Base-by-base conservation (phyloP, 2,113 vertebrate genomes). In the Semicossyphus pulcher region DNA sequence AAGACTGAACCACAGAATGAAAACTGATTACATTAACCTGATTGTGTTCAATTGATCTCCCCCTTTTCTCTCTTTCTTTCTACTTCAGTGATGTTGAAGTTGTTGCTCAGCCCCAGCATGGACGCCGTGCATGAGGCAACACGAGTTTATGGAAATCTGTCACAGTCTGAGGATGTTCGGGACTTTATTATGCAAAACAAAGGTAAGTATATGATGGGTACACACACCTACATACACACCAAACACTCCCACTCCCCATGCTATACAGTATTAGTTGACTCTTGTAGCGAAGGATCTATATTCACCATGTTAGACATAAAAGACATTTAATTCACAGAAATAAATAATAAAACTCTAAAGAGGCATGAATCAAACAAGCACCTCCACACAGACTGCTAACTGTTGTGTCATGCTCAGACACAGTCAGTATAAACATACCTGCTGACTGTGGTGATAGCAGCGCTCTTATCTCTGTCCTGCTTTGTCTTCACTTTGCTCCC, bases 121-220 rank as follows among this genome's bases (percentile, higher is more conserved):
- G 85, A 80, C 5, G 72, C 85, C 39, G 67, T 86, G 72, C 85
- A 89, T 0, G 91, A 92, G 59, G 91, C 90, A 70, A 67, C 69
- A 1, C 85, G 89, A 2, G 90, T 90, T 0, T 91, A 86, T 42
- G 91, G 91, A 64, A 92, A 92, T 78, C 16, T 92, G 69, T 81
- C 91, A 0, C 85, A 76, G 56, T 82, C 76, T 8, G 62, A 79
- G 61, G 82, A 84, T 16, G 87, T 89, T 47, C 76, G 89, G 29
- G 83, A 88, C 69, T 89, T 88, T 16, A 81, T 90, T 10, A 83
- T 90, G 69, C 83, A 80, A 73, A 85, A 84, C 62, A 88, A 86
- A 86, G 91, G 91, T 92, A 53, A 20, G 36, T 37, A 11, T 15
- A 31, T 53, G 7, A 10, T 60, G 23, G 9, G 69, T 58, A 48